Conservation (phyloP, 2,113 vertebrate species). For the Eidolon helvum region DNA sequence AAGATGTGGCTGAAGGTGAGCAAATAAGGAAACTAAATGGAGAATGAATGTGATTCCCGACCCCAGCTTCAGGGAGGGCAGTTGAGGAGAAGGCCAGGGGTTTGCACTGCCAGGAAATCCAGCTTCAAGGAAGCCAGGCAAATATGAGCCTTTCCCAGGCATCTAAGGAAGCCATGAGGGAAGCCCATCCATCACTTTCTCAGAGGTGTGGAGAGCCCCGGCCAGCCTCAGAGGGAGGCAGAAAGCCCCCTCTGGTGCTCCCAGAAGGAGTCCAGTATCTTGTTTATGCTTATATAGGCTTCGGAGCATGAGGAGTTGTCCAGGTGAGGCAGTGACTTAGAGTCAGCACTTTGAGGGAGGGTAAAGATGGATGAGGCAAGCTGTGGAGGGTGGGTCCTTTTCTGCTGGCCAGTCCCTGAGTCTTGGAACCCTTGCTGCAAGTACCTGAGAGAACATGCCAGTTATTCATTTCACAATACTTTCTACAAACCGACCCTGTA, state of each 20-base stretch:
- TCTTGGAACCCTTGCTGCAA: background rate
- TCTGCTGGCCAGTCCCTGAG: background rate
- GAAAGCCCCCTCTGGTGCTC: background rate
- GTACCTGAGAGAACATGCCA: background rate
- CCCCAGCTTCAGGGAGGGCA: background rate
- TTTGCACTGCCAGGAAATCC: background rate
- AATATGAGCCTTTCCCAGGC: background rate
- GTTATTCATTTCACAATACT: background rate
- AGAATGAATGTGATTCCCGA: background rate
- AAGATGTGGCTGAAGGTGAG: background rate
- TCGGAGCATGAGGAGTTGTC: background rate
- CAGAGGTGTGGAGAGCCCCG: background rate
- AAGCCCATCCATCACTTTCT: background rate
- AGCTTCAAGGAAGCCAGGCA: background rate
- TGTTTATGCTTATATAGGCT: background rate
- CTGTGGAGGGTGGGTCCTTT: background rate
- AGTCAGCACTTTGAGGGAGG: background rate
- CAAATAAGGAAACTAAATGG: background rate
- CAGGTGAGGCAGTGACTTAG: background rate
- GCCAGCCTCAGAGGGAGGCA: background rate
- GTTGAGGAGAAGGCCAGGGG: background rate
- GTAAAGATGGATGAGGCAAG: background rate
- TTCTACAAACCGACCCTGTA: background rate
- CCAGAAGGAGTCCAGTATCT: background rate
- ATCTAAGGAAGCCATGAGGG: background rate